phyloP scores from a whole-genome alignment of 1,140 invertebrate species.

The Diachasma alloeum region DNA sequence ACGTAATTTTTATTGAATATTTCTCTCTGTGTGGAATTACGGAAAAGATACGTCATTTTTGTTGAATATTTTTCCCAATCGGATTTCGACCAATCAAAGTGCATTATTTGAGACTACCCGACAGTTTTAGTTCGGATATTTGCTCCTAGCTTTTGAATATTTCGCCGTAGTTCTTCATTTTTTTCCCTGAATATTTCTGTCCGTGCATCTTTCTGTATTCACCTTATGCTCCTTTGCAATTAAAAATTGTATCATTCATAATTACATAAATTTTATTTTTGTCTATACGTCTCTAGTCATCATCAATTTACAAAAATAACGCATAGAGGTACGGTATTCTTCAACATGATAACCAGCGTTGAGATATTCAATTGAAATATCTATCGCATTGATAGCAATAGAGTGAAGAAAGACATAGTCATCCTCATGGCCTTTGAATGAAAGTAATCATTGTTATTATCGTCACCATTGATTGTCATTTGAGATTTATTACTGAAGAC shows the following conservation, averaged over 20 bases:
- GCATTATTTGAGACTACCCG: no score
- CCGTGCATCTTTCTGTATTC: no score
- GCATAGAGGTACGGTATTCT: background rate
- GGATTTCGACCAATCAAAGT: no score
- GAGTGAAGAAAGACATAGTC: constrained; percentile 30
- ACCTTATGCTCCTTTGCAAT: background rate
- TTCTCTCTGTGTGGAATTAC: no score
- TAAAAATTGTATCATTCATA: background rate
- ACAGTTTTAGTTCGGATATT: no score
- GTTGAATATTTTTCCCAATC: no score
- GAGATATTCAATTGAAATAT: background rate
- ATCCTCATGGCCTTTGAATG: constrained; percentile 25
- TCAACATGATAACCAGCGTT: background rate
- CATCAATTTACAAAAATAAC: background rate
- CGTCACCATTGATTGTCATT: background rate
- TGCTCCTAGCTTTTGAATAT: no score
- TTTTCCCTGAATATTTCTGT: no score
- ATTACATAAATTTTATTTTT: background rate
- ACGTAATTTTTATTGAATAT: no score
- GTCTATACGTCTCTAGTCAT: background rate
- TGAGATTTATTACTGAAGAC: background rate
- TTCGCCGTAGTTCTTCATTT: no score
- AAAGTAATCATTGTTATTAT: background rate
- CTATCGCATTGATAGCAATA: constrained; percentile 22
- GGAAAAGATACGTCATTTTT: no score